phyloP scores from a whole-genome alignment of 2,797 vertebrate genomes.

The Mallotus villosus region DNA sequence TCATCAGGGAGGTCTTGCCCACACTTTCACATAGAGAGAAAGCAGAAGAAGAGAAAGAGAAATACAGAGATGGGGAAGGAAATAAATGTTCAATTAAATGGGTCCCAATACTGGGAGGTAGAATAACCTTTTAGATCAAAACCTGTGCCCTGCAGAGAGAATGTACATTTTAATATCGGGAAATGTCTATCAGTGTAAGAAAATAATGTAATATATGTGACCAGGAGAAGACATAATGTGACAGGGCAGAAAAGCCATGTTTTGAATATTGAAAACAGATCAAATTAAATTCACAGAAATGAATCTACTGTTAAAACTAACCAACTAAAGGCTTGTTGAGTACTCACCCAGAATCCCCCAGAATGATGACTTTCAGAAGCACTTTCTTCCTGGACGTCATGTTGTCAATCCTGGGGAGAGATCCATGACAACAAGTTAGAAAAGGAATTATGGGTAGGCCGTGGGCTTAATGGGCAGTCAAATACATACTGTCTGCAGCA shows the following conservation, averaged over 20 bases:
- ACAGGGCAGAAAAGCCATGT: too few species aligned
- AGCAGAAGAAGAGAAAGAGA: neutral
- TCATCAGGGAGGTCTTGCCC: slow-evolving; percentile 92
- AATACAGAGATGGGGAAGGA: neutral
- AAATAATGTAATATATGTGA: too few species aligned
- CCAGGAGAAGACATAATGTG: too few species aligned
- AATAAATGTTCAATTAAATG: neutral
- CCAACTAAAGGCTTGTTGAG: neutral
- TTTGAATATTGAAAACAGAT: neutral
- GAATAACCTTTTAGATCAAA: neutral
- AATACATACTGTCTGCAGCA: neutral
- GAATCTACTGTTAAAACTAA: neutral
- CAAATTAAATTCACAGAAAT: neutral
- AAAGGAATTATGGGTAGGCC: slow-evolving; percentile 8
- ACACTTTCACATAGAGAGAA: slow-evolving; percentile 69
- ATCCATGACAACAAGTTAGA: slow-evolving; percentile 12
- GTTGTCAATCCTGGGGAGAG: slow-evolving; percentile 63
- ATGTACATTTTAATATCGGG: too few species aligned
- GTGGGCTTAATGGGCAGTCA: neutral
- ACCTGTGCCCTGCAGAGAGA: neutral
- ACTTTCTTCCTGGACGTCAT: slow-evolving; percentile 99
- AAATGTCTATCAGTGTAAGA: too few species aligned
- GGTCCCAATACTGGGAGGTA: neutral
- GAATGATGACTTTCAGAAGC: slow-evolving; percentile 93
- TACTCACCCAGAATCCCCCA: slow-evolving; percentile 94